Conservation (phyloP, 2,888 invertebrate species). For the Germaria angustata region DNA sequence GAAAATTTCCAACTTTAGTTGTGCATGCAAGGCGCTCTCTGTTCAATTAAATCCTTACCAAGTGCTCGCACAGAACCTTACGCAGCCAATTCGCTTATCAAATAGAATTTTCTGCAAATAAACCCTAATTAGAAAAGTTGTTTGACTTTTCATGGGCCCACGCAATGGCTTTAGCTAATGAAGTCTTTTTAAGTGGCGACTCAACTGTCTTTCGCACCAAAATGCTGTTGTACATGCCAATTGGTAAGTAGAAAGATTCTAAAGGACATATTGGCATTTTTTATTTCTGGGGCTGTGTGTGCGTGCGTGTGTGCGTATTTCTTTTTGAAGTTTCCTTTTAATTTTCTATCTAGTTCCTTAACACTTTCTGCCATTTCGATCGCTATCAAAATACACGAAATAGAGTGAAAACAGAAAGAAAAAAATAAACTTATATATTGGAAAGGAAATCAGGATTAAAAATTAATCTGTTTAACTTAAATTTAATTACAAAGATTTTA, state of each 20-base stretch:
- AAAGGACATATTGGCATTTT: slow-evolving; percentile 46
- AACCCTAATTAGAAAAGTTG: slow-evolving; percentile 66
- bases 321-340: background rate
- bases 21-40: background rate
- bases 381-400: slow-evolving; percentile 7
- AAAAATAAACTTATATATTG: background rate
- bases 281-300: background rate
- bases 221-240: slow-evolving; percentile 18
- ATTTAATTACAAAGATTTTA: slow-evolving; percentile 53
- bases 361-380: slow-evolving; percentile 9
- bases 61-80: background rate
- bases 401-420: background rate
- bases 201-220: slow-evolving; percentile 30
- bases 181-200: slow-evolving; percentile 42
- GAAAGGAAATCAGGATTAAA: background rate
- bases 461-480: slow-evolving; percentile 42
- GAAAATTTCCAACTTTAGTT: slow-evolving; percentile 17
- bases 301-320: background rate
- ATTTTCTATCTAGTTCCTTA: slow-evolving; percentile 16
- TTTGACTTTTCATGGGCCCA: slow-evolving; percentile 39
- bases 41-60: background rate
- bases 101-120: slow-evolving; percentile 32
- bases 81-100: slow-evolving; percentile 1
- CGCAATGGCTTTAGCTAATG: slow-evolving; percentile 51
- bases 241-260: background rate